Base-by-base conservation (phyloP, 2,797 vertebrate species). In the Silurus lanzhouensis region DNA sequence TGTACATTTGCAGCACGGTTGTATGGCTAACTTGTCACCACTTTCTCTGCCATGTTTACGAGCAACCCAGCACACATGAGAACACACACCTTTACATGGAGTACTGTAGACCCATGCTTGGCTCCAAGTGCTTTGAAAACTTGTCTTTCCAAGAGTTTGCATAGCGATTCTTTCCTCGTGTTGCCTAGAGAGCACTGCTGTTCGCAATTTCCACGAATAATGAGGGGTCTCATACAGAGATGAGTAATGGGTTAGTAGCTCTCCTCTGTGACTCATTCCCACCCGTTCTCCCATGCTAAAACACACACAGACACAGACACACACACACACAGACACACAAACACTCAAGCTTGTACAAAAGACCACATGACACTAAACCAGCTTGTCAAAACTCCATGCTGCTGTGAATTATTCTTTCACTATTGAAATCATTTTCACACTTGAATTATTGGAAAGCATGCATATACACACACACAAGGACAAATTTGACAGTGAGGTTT, bases 271-370 rank as follows among this genome's bases (percentile, higher is more conserved):
- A 81, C 55, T 87, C 52, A 20, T 81, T 87, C 22, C 68, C 48
- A 81, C 67, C 75, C 67, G 19, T 77, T 44, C 44, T 84, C 68
- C 9, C 19, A 85, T 48, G 57, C 70, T 84, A 52, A 82, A 9
- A 87, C 84, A 86, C 83, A 83, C 74, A 66, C 48, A 27, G 20
- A 58, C 83, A 82, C 76, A 31, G 84, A 82, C 71, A 67, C 46
- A 80, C 20, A 87, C 83, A 85, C 81, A 58, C 22, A 83, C 19
- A 88, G 81, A 86, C 75, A 71, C 83, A 82, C 79, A 44, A 84
- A 83, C 75, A 70, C 27, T 44, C 22, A 67, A 61, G 1, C 46
- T 25, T 88, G 79, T 88, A 83, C 82, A 55, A 70, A 96, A 93
- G 75, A 94, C 58, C 83, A 80, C 66, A 84, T 78, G 22, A 79